phyloP scores from a whole-genome alignment of 2,888 invertebrate genomes.

The Nipponacmea schrenckii region DNA sequence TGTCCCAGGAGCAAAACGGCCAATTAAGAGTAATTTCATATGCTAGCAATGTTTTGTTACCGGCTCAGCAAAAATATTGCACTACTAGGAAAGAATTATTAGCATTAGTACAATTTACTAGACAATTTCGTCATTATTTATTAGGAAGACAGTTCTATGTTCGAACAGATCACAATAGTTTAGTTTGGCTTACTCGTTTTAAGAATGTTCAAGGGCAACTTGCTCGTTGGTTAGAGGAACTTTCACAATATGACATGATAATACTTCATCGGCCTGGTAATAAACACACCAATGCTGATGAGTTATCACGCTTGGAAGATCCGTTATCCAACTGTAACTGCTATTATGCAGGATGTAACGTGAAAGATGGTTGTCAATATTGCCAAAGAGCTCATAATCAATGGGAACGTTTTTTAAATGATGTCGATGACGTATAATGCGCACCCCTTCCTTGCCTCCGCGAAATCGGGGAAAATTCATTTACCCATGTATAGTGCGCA shows the following conservation, averaged over 20 bases:
- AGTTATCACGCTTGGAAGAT: constrained; percentile 18
- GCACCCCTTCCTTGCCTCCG: no score
- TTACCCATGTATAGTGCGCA: no score
- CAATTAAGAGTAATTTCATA: constrained; percentile 33
- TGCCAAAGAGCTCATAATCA: background rate
- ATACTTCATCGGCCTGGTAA: constrained; percentile 23
- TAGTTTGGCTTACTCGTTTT: constrained; percentile 31
- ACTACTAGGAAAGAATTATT: constrained; percentile 24
- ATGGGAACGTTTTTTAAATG: constrained; percentile 12
- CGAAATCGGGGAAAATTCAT: no score
- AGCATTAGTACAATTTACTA: constrained; percentile 30
- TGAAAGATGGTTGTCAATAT: constrained; percentile 6
- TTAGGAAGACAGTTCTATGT: constrained; percentile 27
- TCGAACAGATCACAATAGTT: constrained; percentile 32
- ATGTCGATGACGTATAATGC: constrained; percentile 3
- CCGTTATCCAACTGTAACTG: background rate
- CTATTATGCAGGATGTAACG: background rate
- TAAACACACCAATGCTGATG: constrained; percentile 29
- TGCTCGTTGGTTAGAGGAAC: constrained; percentile 37
- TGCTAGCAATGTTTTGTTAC: constrained; percentile 25
- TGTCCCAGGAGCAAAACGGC: constrained; percentile 33
- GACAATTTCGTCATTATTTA: constrained; percentile 35
- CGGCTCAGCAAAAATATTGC: constrained; percentile 35
- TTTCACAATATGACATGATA: constrained; percentile 32
- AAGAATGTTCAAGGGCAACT: constrained; percentile 32